Base-by-base conservation (phyloP, 2,888 invertebrate genomes). In the Keiferia lycopersicella region DNA sequence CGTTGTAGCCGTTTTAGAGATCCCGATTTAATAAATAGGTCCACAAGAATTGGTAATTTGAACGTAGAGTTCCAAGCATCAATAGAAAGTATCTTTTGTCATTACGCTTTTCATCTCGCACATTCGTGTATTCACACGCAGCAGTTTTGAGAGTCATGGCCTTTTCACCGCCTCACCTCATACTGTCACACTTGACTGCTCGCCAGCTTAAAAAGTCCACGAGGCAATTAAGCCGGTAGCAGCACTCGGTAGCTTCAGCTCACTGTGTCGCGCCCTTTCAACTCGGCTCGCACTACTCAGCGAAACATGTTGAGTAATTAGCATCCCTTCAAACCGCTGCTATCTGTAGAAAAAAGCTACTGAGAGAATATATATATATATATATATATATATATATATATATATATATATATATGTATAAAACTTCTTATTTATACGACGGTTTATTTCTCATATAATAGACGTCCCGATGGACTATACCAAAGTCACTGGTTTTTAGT, bases 151-250 rank as follows among this genome's bases (percentile, higher is more conserved):
- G 22, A 53, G 12, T 53, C 51, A 53, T 2, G 51, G 12, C 22
- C 51, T 22, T 53, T 53, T 53, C 51, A 53, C 22, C 0, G 51
- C 51, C 51, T 4, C 22, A 22, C 18, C 48, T 10, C 18, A 34
- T 34, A 34, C 34, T 26, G 26, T 34, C 34, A 4, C 34, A 34
- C 34, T 34, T 18, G 10, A 16, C 16, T 56, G 56, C 2, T n/a
- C 14, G 58, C 30, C n/a, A 18, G 60, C 34, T 34, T 20, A 18
- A 51, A 51, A 48, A 57, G 60, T 34, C 38, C 61, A 64, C 51
- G 61, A 48, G 61, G 63, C 62, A 68, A 68, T 73, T 71, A 67
- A 66, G 67, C 64, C 61, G 63, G 65, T 70, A n/a, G 67, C 62
- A 65, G n/a, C 61, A 34, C 66, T 64, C n/a, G n/a, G n/a, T n/a